Evolutionary conservation across 2,113 vertebrate genomes (phyloP), one percentile per base, ranked within the genome.

Genomic region (Gobius niger): DNA sequence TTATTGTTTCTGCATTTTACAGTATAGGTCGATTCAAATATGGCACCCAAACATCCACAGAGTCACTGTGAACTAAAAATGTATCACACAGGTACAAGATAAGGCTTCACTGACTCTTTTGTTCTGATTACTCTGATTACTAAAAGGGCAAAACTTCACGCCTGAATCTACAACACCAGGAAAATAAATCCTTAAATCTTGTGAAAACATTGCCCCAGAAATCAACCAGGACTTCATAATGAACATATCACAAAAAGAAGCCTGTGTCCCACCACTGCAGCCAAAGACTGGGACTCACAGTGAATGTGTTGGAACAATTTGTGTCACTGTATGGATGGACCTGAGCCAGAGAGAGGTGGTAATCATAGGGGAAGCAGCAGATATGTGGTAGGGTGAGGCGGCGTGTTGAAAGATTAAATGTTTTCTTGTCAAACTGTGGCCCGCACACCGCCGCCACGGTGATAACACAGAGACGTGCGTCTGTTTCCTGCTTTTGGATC

Each of bases 361-460:
- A 53, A 73, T 77, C 72, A 57, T 40, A 47, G 66, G 56, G 60
- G 62, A 65, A 34, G 47, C 47, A 51, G 69, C 47, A 56, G 70
- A 66, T 34, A 47, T 61, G 24, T 63, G 59, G 62, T 34, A 50
- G 72, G 74, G 74, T 78, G 66, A 78, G 61, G 44, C 5, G 5
- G 16, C 44, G 47, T 51, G 60, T 11, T 66, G 72, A 83, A 76
- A 50, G 64, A 63, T 72, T 15, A 68, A 51, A 44, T 56, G 47
- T 77, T 72, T 75, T 70, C 42, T 71, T 82, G 73, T 84, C 50
- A 78, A 78, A 60, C 64, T 66, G 52, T 18, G 74, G 60, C 57
- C 24, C 15, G 10, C 18, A n/a, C 40, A 54, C 60, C 63, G 50
- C 44, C 34, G 67, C 44, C 18, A 73, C 67, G 63, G 24, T 44